Conservation (phyloP, 1,140 invertebrate genomes). For the Trichomalopsis sarcophagae region DNA sequence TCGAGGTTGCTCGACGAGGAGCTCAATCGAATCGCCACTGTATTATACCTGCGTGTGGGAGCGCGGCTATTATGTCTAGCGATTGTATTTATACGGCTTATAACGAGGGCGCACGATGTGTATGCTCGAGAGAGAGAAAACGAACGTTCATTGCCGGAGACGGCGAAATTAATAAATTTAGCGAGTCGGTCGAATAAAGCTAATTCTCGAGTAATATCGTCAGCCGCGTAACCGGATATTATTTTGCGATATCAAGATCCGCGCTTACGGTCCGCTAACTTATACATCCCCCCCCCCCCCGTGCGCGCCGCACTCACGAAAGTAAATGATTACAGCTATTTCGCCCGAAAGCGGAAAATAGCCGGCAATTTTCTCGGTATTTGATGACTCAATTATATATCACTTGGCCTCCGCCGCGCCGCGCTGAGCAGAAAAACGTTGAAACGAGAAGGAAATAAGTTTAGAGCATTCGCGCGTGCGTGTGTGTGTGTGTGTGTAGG, state of each 20-base stretch:
- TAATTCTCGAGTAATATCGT: too few relatives aligned
- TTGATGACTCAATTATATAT: slow-evolving; percentile 47
- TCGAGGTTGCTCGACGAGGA: background rate
- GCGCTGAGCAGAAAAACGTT: background rate
- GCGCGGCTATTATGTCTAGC: background rate
- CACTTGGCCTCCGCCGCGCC: background rate
- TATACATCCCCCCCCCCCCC: background rate
- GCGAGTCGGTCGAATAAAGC: too few relatives aligned
- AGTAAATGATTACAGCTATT: slow-evolving; percentile 32
- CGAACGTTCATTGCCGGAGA: background rate
- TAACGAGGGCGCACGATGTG: too few relatives aligned
- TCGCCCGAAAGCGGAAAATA: slow-evolving; percentile 15
- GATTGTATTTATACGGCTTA: too few relatives aligned
- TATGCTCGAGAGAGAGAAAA: too few relatives aligned
- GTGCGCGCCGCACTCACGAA: background rate
- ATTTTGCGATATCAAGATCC: background rate
- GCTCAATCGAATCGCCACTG: background rate
- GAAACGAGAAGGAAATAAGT: slow-evolving; percentile 7
- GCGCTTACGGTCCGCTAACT: background rate
- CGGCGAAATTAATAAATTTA: background rate
- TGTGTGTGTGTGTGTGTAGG: too few relatives aligned
- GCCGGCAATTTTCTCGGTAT: slow-evolving; percentile 32
- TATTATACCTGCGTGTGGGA: background rate
- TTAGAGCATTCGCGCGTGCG: background rate
- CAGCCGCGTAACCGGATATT: background rate